Conservation (phyloP, 1,140 invertebrate genomes). For the Anoplophora glabripennis region DNA sequence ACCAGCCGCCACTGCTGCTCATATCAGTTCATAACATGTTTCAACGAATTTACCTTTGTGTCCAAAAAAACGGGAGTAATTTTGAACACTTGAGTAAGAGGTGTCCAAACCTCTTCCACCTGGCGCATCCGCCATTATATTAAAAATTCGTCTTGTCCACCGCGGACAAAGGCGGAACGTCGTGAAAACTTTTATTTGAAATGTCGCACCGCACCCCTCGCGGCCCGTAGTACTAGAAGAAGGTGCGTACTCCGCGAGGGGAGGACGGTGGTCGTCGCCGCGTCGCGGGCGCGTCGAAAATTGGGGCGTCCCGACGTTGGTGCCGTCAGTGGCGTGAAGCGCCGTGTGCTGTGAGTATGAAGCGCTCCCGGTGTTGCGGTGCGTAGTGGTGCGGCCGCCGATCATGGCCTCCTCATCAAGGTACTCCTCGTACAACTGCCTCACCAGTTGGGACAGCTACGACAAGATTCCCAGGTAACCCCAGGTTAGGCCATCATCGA, state of each 20-base stretch:
- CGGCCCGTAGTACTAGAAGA: no score
- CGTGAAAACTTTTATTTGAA: background rate
- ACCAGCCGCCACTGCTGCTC: no score
- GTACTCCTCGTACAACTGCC: conserved; percentile 84
- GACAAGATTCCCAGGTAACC: conserved; percentile 81
- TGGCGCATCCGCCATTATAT: no score
- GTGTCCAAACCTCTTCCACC: no score
- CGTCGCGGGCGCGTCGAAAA: conserved; percentile 8
- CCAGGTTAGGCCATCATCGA: no score
- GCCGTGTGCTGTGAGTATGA: conserved; percentile 40
- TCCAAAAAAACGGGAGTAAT: no score
- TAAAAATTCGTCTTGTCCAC: no score
- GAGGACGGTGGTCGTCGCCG: conserved; percentile 10
- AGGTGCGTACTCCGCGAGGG: conserved; percentile 20
- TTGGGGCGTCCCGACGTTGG: background rate
- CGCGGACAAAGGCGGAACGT: no score
- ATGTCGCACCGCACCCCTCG: background rate
- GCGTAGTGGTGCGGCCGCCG: conserved; percentile 10
- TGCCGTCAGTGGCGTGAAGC: conserved; percentile 43
- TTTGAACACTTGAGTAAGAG: no score
- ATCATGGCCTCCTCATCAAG: conserved; percentile 68
- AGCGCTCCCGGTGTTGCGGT: conserved; percentile 23
- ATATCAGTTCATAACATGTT: no score
- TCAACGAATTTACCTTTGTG: no score
- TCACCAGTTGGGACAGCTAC: conserved; percentile 85